Base-by-base conservation (phyloP, 2,113 vertebrate genomes). In the Maccullochella peelii region DNA sequence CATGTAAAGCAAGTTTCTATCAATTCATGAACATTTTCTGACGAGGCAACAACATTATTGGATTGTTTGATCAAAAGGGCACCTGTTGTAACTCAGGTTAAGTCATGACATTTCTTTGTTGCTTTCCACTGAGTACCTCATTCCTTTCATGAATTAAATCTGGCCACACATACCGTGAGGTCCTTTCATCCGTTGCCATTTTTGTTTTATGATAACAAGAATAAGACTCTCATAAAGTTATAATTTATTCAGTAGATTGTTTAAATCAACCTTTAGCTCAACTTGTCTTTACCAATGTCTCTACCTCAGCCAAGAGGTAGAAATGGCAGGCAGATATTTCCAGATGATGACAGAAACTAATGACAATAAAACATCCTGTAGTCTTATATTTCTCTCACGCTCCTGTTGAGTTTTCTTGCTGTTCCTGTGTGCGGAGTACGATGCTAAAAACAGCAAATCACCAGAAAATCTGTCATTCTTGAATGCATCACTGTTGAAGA, bases 401-500 rank as follows among this genome's bases (percentile, higher is more conserved):
- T 40, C 23, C 23, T 42, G 5, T 23, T 71, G 14, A 30, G 8
- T 50, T 42, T 47, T 47, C 42, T 23, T 25, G 63, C 15, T 21
- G 1, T 36, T 49, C 27, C 0, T 2, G 11, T 49, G 6, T 44
- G 23, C 21, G 8, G 49, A 18, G 1, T 59, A 27, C 52, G 33
- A 63, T 14, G 7, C 50, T 72, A 74, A 68, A 85, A 82, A 55
- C 2, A 49, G 40, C 69, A 67, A 82, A 47, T 57, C n/a, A 23
- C 25, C 4, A 27, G 36, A n/a, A 55, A 59, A 18, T 62, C 0
- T 49, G 25, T 50, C 1, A 0, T 25, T 66, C 50, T 25, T 52
- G 6, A 57, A 57, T 33, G 66, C 10, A 27, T 57, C 38, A 23
- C 36, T 18, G 33, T 5, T 5, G 20, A 65, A 50, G 27, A 57